These are phyloP conservation scores for Microctonus aethiopoides DNA, from an alignment of 2,888 invertebrate genomes.

Conservation along the genomic window DNA sequence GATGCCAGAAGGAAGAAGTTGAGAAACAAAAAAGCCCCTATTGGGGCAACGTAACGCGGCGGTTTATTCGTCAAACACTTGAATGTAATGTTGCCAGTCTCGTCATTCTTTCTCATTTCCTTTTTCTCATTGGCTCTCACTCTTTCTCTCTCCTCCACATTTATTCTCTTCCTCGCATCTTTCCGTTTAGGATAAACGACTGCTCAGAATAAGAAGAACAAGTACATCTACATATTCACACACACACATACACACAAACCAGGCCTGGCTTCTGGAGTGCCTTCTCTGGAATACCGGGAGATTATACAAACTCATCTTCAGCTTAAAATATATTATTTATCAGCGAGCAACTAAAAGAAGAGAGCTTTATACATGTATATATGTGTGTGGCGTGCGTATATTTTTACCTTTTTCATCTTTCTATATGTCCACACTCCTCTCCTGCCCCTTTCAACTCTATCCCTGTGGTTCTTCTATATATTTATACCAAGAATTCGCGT, in stretches of 20 bases:
- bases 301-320: conserved; percentile 65
- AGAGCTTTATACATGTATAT: conserved; percentile 4
- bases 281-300: conserved; percentile 54
- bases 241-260: conserved; percentile 40
- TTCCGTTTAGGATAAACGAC: conserved; percentile 6
- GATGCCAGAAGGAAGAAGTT: conserved; percentile 60
- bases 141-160: conserved; percentile 5
- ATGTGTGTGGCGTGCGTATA: background rate
- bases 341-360: conserved; percentile 37
- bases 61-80: conserved; percentile 65
- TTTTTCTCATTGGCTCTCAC: background rate
- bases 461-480: conserved; percentile 39
- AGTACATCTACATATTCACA: background rate
- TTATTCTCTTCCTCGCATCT: conserved; percentile 15
- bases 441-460: background rate
- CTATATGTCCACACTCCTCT: background rate
- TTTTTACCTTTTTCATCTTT: background rate
- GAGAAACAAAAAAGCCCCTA: conserved; percentile 50
- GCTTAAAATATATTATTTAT: conserved; percentile 63
- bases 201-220: conserved; percentile 18
- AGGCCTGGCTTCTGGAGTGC: conserved; percentile 59
- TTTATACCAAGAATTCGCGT: conserved; percentile 40
- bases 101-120: conserved; percentile 14
- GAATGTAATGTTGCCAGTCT: conserved; percentile 63
- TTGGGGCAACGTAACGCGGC: conserved; percentile 53